Conservation (phyloP, 2,888 invertebrate species). For the Capitulum mitella region DNA sequence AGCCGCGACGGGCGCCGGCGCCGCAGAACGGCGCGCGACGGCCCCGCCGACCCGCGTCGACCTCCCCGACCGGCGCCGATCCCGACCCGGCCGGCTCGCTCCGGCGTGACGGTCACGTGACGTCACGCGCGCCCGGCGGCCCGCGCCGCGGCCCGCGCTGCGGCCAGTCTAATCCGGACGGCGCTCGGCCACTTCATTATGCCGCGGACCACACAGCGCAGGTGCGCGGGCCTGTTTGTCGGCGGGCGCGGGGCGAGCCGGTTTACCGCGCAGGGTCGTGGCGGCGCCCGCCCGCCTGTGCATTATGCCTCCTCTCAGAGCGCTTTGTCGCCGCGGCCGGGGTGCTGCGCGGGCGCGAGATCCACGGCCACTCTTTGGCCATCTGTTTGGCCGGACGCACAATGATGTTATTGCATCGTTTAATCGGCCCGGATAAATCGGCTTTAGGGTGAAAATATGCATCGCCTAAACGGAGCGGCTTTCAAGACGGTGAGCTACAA, state of each 20-base stretch:
- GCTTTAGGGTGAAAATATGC: constrained; percentile 7
- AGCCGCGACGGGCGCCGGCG: too few relatives aligned
- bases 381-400: not conserved
- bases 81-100: too few relatives aligned
- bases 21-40: too few relatives aligned
- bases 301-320: not conserved
- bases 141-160: too few relatives aligned
- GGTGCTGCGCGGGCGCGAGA: too few relatives aligned
- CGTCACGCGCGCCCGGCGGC: too few relatives aligned
- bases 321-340: not conserved
- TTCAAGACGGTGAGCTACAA: not conserved
- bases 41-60: too few relatives aligned
- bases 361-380: not conserved
- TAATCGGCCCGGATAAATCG: constrained; percentile 4
- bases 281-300: not conserved
- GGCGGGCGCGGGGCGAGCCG: not conserved
- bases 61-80: too few relatives aligned
- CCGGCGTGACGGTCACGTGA: too few relatives aligned
- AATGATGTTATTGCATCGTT: constrained; percentile 22
- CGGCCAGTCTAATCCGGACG: too few relatives aligned
- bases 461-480: not conserved
- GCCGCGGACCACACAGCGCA: not conserved
- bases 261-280: not conserved
- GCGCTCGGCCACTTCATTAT: constrained; percentile 8
- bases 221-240: constrained; percentile 9